Conservation (phyloP, 1,140 invertebrate genomes). For the Liolophura sinensis region DNA sequence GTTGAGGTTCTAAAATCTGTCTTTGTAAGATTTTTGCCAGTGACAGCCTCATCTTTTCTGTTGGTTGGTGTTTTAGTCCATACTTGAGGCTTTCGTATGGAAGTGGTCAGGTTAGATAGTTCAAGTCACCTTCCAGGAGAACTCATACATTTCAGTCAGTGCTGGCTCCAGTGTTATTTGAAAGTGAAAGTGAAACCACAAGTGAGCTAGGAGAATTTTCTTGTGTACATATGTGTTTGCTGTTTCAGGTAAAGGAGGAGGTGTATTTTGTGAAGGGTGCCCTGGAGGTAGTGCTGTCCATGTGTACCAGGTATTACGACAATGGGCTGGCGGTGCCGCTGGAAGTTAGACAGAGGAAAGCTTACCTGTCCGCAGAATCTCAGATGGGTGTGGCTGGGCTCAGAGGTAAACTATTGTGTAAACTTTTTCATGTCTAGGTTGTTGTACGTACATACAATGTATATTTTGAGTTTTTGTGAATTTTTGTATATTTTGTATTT, state of each 20-base stretch:
- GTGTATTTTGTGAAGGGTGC: slow-evolving; percentile 95
- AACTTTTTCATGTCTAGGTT: too few relatives aligned
- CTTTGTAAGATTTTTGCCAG: too few relatives aligned
- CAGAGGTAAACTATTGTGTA: slow-evolving; percentile 62
- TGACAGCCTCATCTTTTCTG: too few relatives aligned
- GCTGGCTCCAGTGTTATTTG: slow-evolving; percentile 13
- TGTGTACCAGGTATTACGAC: slow-evolving; percentile 82
- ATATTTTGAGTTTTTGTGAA: too few relatives aligned
- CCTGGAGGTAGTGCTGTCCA: slow-evolving; percentile 83
- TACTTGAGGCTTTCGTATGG: too few relatives aligned
- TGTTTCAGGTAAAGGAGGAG: slow-evolving; percentile 62
- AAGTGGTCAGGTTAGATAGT: too few relatives aligned
- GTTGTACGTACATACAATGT: too few relatives aligned
- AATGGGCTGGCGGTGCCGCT: slow-evolving; percentile 71
- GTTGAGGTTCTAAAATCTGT: too few relatives aligned
- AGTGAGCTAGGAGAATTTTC: neutral
- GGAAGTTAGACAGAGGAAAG: slow-evolving; percentile 77
- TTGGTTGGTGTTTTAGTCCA: too few relatives aligned
- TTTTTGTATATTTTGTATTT: too few relatives aligned
- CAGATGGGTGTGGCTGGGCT: slow-evolving; percentile 61
- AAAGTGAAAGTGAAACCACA: slow-evolving; percentile 12
- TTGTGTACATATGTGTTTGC: too few relatives aligned
- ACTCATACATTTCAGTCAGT: neutral
- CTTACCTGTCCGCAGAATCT: slow-evolving; percentile 71
- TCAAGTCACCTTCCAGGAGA: too few relatives aligned